A percentile compares a stretch with the other conserved stretches of the same genome.
Evolutionary conservation across 1,140 invertebrate genomes (phyloP).

Genomic region (Cecropterus lyciades): DNA sequence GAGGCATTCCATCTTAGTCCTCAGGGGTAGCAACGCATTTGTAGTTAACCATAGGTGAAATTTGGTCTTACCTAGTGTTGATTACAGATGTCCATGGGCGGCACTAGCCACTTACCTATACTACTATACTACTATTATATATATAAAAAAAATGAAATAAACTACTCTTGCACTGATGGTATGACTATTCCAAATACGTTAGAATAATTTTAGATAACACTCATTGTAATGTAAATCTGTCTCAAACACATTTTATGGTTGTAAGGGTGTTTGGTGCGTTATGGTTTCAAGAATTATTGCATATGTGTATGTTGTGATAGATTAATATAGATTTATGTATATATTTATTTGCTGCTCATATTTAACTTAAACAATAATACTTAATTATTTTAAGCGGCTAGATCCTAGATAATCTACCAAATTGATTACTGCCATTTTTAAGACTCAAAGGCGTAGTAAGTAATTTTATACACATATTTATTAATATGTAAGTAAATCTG

Average conservation of each 20-base stretch:
- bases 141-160: too few relatives aligned
- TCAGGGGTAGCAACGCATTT: too few relatives aligned
- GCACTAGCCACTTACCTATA: too few relatives aligned
- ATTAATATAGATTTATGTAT: conserved; percentile 1
- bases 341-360: conserved; percentile 13
- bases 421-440: conserved; percentile 44
- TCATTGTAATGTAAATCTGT: neutral
- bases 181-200: neutral
- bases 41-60: too few relatives aligned
- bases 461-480: conserved; percentile 43
- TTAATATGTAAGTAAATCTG: conserved; percentile 37
- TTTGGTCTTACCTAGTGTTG: too few relatives aligned
- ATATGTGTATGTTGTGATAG: neutral
- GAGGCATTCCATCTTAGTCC: too few relatives aligned
- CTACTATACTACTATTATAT: too few relatives aligned
- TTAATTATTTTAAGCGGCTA: neutral
- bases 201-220: neutral
- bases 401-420: conserved; percentile 4
- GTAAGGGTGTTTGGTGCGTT: neutral
- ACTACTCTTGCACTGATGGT: conserved; percentile 21
- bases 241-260: conserved; percentile 2
- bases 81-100: too few relatives aligned
- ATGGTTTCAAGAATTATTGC: neutral
- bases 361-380: neutral
- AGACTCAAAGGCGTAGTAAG: conserved; percentile 43